Base-by-base conservation (phyloP, 1,140 invertebrate species). In the Hylyphantes graminicola region DNA sequence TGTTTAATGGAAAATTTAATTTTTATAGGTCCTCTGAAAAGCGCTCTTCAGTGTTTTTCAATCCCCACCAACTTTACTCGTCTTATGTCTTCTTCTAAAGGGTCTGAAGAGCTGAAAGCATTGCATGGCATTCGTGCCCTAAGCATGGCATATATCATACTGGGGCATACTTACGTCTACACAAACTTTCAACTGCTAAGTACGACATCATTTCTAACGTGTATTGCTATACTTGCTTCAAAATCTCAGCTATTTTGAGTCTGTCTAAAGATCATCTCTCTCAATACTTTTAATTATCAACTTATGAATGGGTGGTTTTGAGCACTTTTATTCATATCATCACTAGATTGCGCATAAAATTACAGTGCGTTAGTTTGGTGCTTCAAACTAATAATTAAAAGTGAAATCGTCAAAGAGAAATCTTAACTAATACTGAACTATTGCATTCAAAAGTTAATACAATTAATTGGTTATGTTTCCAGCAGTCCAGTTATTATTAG, bases 121-220 rank as follows among this genome's bases (percentile, higher is more conserved):
- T 17, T 96, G 59, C 95, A 96, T 86, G 95, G 95, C 0, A 90
- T 97, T 0, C 91, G 94, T 7, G 93, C 94, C 0, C 92, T 97
- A 57, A 96, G 95, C 86, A 97, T 97, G 95, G 93, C 93, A 9
- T 97, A 96, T 96, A 95, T 97, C 0, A 95, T 98, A 63, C 92
- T 97, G 1, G 96, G 95, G 0, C 96, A 98, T 89, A 95, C 95
- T 0, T 96, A 87, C 55, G 72, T 85, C 5, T 85, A 67, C 65
- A 57, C 48, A 5, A 80, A 72, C 21, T 80, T 70, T 21, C 53
- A 70, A 6, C 67, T 80, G 5, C 17, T 80, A 12, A 15, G 78
- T 80, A 80, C 70, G 67, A 17, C 2, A 21, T n/a, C 57, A 61
- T 35, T 35, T 35, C 35, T 35, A 35, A 1, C n/a, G n/a, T 35